Evolutionary conservation across 2,888 invertebrate genomes (phyloP), one percentile per base, ranked within the genome.

Genomic region (Dusona sp.): DNA sequence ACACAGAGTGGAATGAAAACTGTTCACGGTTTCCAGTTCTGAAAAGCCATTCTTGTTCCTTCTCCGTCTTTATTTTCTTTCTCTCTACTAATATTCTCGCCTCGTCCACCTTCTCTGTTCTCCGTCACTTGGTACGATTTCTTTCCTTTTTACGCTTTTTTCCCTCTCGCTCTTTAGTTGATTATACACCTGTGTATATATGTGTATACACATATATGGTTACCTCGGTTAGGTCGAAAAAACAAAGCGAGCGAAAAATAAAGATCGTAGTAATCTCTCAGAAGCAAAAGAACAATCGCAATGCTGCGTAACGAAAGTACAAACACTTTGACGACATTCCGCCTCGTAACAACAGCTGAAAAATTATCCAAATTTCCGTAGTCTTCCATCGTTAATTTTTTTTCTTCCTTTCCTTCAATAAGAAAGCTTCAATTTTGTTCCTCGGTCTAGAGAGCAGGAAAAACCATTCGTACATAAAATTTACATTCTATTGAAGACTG

Each of bases 1-100:
- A 77, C 77, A 64, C 73, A 65, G 51, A 72, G 61, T 33, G 70
- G 38, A 51, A 80, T 54, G 73, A 80, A 80, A 73, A 73, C 61
- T 29, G 64, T 70, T 57, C 72, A 64, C 74, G 75, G 79, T 70
- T 79, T 70, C 79, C 61, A 79, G 70, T 70, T 70, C 70, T 61
- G 70, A 72, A 72, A 72, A 73, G 13, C 64, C 36, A 73, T 67
- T n/a, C 70, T 73, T 29, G 48, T 72, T 61, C 13, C 45, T 72
- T 22, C 57, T 45, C 29, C 45, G 16, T 51, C 19, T 33, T 67
- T 67, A 36, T 54, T 67, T 33, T 78, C 16, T 38, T 67, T 36
- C 19, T 75, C 19, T 48, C 42, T 25, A 16, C 45, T 42, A 29
- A 61, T 57, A 45, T 75, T 75, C 75, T 45, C 64, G 61, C 78